Evolutionary conservation across 2,113 vertebrate genomes (phyloP), one percentile per base, ranked within the genome.

Genomic region (Cyanoramphus novaezelandiae): DNA sequence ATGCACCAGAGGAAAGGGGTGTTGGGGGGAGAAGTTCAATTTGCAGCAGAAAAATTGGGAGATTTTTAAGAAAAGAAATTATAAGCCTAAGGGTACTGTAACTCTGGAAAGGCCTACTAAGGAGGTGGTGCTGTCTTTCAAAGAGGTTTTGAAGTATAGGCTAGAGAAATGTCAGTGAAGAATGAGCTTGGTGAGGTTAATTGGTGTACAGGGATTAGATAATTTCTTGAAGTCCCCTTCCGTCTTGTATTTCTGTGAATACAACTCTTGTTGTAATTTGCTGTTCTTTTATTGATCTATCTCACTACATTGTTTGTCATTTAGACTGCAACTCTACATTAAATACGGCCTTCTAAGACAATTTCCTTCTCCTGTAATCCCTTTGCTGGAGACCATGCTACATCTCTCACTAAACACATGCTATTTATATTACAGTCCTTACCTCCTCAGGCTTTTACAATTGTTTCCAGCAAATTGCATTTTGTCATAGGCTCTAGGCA

Each of bases 21-120:
- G 44, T 19, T 1, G 1, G 3, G 4, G 0, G 1, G 7, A 7
- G 24, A 49, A 47, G 33, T 78, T 59, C 47, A 76, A 23, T 82
- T 86, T 90, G 60, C 41, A 92, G 55, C 74, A 85, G 44, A 90
- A 39, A 35, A 95, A 85, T 1, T 24, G 27, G 50, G 50, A 83
- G 50, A 83, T 25, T 78, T 78, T 93, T 81, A 83, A 77, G 80
- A 81, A 86, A 83, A 81, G 3, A 90, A 94, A 81, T 95, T 74
- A 59, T 59, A 86, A 74, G 39, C 59, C 24, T 68, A 81, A 81
- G 10, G 15, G 46, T 75, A 78, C 44, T 92, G 15, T 78, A 92
- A 74, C 7, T 46, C 31, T 63, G 77, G 68, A 86, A 93, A 55
- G 46, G 59, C 43, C 50, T 88, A 33, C 68, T 55, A 81, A 29